Evolutionary conservation across 2,797 vertebrate species (phyloP).

Genomic region (Onychomys torridus): DNA sequence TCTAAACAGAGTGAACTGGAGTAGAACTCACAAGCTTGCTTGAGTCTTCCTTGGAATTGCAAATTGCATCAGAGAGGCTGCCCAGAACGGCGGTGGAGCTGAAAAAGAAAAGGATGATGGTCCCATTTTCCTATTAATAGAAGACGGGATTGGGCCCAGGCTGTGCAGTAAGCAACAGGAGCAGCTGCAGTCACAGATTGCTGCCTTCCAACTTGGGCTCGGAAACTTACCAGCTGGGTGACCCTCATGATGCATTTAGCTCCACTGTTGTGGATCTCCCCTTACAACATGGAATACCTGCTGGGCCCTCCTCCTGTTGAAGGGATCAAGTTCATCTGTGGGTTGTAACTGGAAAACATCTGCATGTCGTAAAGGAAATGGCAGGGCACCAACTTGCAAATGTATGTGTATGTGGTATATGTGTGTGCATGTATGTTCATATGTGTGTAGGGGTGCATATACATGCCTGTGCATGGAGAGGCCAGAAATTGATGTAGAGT

Average conservation of each 20-base stretch:
- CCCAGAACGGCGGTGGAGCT: background rate
- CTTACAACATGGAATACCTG: background rate
- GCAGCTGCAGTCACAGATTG: background rate
- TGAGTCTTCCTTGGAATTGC: constrained; percentile 15
- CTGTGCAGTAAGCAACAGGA: background rate
- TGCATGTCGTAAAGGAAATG: background rate
- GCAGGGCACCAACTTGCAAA: background rate
- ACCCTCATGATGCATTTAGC: background rate
- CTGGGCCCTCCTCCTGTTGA: background rate
- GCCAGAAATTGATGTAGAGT: background rate
- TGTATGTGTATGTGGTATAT: background rate
- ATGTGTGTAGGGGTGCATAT: background rate
- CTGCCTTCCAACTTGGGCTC: background rate
- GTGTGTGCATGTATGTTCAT: background rate
- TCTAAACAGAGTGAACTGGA: constrained; percentile 40
- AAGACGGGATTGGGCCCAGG: background rate
- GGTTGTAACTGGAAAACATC: background rate
- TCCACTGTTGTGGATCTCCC: background rate
- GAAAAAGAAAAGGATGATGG: background rate
- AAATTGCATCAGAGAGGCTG: constrained; percentile 34
- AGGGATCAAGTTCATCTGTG: background rate
- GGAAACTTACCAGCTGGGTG: background rate
- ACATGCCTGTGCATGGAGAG: background rate
- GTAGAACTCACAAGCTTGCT: constrained; percentile 1
- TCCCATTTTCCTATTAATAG: constrained; percentile 10